Percentiles rank a stretch among this genome's conserved stretches.
Conservation (phyloP, 2,888 invertebrate species). For the Linnaemya tessellans region DNA sequence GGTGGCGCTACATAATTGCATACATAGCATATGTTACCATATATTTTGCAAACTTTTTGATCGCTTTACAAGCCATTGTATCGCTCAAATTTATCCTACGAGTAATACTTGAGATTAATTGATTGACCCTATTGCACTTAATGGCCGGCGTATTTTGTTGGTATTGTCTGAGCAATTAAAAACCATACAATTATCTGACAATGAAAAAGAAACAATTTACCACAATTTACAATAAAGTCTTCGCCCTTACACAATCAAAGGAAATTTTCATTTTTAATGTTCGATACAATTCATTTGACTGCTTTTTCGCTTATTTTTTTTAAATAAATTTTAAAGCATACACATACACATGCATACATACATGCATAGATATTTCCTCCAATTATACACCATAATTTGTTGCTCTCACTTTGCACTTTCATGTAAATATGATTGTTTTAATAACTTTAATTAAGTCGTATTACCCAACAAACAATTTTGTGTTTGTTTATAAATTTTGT, state of each 20-base stretch:
- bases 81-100: constrained; percentile 47
- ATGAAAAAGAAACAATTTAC: constrained; percentile 20
- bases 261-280: neutral
- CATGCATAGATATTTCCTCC: neutral
- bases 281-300: constrained; percentile 4
- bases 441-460: constrained; percentile 17
- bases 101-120: constrained; percentile 67
- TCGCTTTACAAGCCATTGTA: neutral
- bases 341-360: too few species aligned
- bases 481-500: neutral
- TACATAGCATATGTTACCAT: neutral
- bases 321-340: neutral
- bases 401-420: neutral
- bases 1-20: too few species aligned
- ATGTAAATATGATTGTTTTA: constrained; percentile 27
- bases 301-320: constrained; percentile 35
- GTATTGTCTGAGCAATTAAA: constrained; percentile 58
- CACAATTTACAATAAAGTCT: constrained; percentile 22
- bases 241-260: neutral
- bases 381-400: neutral
- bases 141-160: constrained; percentile 41
- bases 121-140: constrained; percentile 55
- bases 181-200: constrained; percentile 28
- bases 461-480: constrained; percentile 27
- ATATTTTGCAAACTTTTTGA: neutral